phyloP scores from a whole-genome alignment of 2,888 invertebrate species.

The Mylabris sibirica region DNA sequence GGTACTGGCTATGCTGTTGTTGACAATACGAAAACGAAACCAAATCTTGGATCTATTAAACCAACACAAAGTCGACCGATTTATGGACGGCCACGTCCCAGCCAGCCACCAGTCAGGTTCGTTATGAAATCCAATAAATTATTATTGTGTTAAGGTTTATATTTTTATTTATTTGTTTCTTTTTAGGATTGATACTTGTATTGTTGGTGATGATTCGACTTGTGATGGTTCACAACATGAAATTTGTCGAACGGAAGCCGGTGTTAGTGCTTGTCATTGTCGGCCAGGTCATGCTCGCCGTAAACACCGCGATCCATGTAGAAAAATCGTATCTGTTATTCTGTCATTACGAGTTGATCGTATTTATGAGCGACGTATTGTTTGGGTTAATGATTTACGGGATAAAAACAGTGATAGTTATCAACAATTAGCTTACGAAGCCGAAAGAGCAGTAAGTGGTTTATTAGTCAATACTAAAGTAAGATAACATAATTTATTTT shows the following conservation, averaged over 20 bases:
- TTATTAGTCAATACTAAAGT: background rate
- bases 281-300: constrained; percentile 78
- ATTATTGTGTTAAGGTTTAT: too few species aligned
- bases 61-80: constrained; percentile 65
- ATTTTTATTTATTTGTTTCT: background rate
- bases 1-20: constrained; percentile 75
- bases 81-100: constrained; percentile 63
- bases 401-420: constrained; percentile 83
- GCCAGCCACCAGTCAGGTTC: constrained; percentile 74
- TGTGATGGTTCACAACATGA: constrained; percentile 90
- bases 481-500: constrained; percentile 9
- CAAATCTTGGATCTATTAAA: constrained; percentile 51
- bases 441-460: constrained; percentile 81
- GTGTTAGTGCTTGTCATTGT: constrained; percentile 89
- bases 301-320: constrained; percentile 78
- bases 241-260: constrained; percentile 83
- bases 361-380: constrained; percentile 79
- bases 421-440: constrained; percentile 84
- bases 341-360: constrained; percentile 83
- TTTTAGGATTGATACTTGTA: constrained; percentile 87
- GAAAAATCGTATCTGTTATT: constrained; percentile 79
- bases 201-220: constrained; percentile 90
- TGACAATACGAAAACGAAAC: constrained; percentile 63
- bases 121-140: background rate
- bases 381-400: constrained; percentile 78